Evolutionary conservation across 2,113 vertebrate genomes (phyloP).

Genomic region (Tichodroma muraria): DNA sequence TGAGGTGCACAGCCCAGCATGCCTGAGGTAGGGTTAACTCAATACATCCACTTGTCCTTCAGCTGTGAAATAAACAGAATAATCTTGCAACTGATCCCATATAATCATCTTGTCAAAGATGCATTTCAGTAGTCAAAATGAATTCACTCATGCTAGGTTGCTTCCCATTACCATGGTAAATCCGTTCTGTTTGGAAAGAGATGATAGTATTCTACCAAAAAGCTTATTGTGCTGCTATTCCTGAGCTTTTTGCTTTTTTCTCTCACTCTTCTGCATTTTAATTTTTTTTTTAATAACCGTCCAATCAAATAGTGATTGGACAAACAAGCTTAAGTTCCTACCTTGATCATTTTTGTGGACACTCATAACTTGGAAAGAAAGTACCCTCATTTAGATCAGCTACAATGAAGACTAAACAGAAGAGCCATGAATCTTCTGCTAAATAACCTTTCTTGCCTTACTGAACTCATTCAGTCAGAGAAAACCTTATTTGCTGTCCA

Average conservation of each 20-base stretch:
- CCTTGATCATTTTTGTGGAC: not conserved
- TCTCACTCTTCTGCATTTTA: too few species aligned
- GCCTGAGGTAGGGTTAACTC: not conserved
- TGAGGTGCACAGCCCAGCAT: not conserved
- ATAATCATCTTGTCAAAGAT: conserved; percentile 49
- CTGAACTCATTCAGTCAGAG: not conserved
- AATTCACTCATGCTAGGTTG: conserved; percentile 23
- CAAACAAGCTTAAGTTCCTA: not conserved
- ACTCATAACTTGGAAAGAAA: not conserved
- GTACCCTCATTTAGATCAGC: not conserved
- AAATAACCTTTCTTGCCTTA: not conserved
- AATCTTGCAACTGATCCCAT: conserved; percentile 24
- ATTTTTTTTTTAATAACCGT: too few species aligned
- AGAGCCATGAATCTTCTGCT: not conserved
- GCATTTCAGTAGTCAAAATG: conserved; percentile 26
- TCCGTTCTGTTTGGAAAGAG: not conserved
- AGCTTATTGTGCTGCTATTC: not conserved
- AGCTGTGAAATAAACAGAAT: conserved; percentile 23
- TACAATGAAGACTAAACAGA: not conserved
- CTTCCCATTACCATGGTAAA: conserved; percentile 9
- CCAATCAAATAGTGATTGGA: too few species aligned
- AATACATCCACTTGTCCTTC: not conserved
- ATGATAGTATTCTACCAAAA: not conserved
- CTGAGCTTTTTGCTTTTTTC: not conserved
- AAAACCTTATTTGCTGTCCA: not conserved